Evolutionary conservation across 2,797 vertebrate species (phyloP), one percentile per base, ranked within the genome.

Genomic region (Mus minutoides): DNA sequence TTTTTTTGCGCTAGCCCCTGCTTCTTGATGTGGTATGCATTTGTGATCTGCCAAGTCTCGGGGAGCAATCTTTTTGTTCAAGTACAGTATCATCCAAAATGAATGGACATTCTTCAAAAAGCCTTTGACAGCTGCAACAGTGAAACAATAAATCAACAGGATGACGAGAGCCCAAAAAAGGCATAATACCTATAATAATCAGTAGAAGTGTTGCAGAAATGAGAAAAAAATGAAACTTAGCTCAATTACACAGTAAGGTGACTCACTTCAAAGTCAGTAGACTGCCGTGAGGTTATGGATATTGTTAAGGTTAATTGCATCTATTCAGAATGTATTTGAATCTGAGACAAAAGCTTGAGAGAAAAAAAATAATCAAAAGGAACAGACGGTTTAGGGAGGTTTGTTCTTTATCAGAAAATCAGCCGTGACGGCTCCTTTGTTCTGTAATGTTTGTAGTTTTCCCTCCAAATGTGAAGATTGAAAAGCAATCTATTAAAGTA

Each of bases 281-380:
- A 98, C 90, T 98, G 92, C 97, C 95, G 91, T 98, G 97, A 96
- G 96, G 93, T 96, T 97, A 98, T 97, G 97, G 97, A 96, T 97
- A 97, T 97, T 96, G 97, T 97, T 97, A 97, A 98, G 97, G 97
- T 93, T 92, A 97, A 98, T 98, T 98, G 86, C 92, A 88, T 97
- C 94, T 22, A 24, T 97, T 98, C 97, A 93, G 94, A 92, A 97
- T 96, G 94, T 79, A 98, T 97, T 97, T 97, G 97, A 93, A 98
- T 98, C 88, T 96, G 97, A 98, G 98, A 98, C 97, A 98, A 98
- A 98, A 98, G 96, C 96, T 96, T 97, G 52, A 96, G 49, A 71
- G 82, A 93, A 97, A 96, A 97, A 85, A 98, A 91, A 90, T 97
- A 96, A 93, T 94, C 97, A 95, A 95, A 98, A 46, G 80, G 49